Evolutionary conservation across 2,888 invertebrate genomes (phyloP), one percentile per base, ranked within the genome.

Genomic region (Herminia tarsipennalis): DNA sequence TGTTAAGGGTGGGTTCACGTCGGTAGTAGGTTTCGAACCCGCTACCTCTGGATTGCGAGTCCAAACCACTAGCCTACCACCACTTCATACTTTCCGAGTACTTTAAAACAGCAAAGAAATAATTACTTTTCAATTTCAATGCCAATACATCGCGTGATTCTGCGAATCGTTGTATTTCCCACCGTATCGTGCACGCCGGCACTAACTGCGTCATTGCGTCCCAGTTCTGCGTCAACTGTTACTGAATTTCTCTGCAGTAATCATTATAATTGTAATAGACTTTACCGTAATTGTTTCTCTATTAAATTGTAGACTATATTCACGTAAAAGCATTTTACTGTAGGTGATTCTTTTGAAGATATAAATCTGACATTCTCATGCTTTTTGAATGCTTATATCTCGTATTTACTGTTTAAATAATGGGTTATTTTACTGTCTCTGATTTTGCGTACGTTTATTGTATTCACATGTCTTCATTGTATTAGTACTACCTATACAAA

Each of bases 191-290:
- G 56, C 40, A 27, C 42, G 45, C 35, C 20, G 5, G n/a, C 24
- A 47, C 32, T 53, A 22, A 20, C 29, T 17, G 3, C 42, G 18
- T 22, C 13, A 18, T 32, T 17, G 18, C 45, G 64, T 42, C 34
- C 56, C 38, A 60, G 46, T 53, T 64, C 41, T 43, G 28, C 42
- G 22, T 41, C 49, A 39, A 55, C 60, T 54, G 48, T 46, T 37
- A 37, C 45, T 46, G 37, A 54, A 56, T 50, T 54, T 56, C 42
- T 52, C 39, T 48, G 28, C 8, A 46, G 36, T 55, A 50, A 61
- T 66, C 14, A 52, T 49, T 62, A 58, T 33, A 47, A 61, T 63
- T 54, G 37, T 51, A 48, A 45, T 54, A 32, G 22, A 39, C n/a
- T n/a, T n/a, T n/a, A n/a, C n/a, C n/a, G n/a, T n/a, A n/a, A n/a